Evolutionary conservation across 2,113 vertebrate genomes (phyloP).

Genomic region (Suricata suricatta): DNA sequence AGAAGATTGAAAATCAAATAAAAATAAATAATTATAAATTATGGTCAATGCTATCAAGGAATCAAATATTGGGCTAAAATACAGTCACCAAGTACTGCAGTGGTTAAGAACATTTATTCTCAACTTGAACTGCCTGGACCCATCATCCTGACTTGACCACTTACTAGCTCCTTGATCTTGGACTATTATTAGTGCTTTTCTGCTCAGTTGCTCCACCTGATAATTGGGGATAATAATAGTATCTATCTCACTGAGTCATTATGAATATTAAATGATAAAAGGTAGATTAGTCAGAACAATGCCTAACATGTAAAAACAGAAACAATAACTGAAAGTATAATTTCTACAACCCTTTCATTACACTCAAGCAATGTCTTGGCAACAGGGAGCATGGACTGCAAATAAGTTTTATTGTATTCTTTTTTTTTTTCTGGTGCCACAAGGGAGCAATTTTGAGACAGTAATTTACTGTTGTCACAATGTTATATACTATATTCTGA

Average conservation of each 20-base stretch:
- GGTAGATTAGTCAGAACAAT: background rate
- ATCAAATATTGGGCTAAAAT: background rate
- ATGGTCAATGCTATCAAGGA: background rate
- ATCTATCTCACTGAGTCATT: background rate
- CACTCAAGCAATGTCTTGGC: background rate
- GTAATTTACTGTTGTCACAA: background rate
- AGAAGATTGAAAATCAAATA: background rate
- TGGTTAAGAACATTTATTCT: background rate
- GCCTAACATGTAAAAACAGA: background rate
- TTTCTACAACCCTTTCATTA: background rate
- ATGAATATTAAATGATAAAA: constrained; percentile 17
- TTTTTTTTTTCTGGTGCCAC: background rate
- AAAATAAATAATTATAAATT: background rate
- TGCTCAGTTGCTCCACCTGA: background rate
- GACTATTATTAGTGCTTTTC: background rate
- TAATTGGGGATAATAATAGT: background rate
- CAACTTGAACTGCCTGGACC: background rate
- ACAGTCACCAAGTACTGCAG: accelerated
- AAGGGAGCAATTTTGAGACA: background rate
- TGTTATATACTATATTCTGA: background rate
- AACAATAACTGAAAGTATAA: background rate
- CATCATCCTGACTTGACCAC: background rate
- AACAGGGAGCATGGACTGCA: background rate
- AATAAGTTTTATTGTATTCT: background rate
- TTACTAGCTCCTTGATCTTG: background rate